Evolutionary conservation across 2,797 vertebrate genomes (phyloP).

Genomic region (Anguilla marmorata): DNA sequence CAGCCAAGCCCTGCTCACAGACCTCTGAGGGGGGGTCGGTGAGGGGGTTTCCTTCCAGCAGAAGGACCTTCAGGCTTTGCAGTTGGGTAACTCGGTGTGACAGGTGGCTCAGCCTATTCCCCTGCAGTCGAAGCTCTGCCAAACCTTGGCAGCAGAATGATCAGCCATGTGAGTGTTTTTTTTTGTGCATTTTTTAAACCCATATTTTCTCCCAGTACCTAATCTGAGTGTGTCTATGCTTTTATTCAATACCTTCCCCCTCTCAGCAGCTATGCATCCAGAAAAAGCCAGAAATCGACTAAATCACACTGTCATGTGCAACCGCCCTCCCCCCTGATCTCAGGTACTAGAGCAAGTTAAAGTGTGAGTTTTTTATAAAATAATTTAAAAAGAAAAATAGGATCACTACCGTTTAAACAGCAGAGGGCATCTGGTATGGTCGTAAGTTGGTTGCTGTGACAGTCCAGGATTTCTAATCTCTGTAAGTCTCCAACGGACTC

Average conservation of each 20-base stretch:
- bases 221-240: not conserved
- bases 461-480: conserved; percentile 59
- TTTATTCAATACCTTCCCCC: not conserved
- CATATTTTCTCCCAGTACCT: not conserved
- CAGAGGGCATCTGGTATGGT: conserved; percentile 60
- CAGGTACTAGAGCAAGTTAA: not conserved
- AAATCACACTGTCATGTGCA: not conserved
- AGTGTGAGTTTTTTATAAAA: not conserved
- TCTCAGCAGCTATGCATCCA: not conserved
- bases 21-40: conserved; percentile 43
- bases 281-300: not conserved
- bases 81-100: conserved; percentile 58
- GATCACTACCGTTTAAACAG: conserved; percentile 54
- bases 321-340: not conserved
- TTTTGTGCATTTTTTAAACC: not conserved
- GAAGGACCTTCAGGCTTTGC: conserved; percentile 52
- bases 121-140: conserved; percentile 59
- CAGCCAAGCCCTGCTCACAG: conserved; percentile 50
- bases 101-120: conserved; percentile 56
- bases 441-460: conserved; percentile 58
- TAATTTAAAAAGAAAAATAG: not conserved
- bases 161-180: not conserved
- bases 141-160: conserved; percentile 50
- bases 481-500: conserved; percentile 50
- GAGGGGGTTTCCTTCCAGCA: conserved; percentile 60